Conservation (phyloP, 1,140 invertebrate genomes). For the Eueides isabella region DNA sequence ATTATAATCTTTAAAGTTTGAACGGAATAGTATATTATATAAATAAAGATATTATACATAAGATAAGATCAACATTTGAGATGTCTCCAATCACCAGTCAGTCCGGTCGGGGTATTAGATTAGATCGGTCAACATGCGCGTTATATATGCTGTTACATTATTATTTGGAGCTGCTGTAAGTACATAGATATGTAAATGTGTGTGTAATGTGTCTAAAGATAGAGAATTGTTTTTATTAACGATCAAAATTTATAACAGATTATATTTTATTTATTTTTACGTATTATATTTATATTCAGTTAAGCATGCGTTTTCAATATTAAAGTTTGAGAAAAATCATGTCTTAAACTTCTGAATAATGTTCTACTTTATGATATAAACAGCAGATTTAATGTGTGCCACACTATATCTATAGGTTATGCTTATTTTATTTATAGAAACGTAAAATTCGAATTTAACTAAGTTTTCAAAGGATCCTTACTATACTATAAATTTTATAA, state of each 20-base stretch:
- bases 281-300: too few species aligned
- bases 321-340: too few species aligned
- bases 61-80: slow-evolving; percentile 24
- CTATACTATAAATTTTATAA: too few species aligned
- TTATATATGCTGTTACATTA: slow-evolving; percentile 15
- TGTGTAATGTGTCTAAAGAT: too few species aligned
- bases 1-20: slow-evolving; percentile 4
- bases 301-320: too few species aligned
- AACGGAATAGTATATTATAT: slow-evolving; percentile 24
- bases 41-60: slow-evolving; percentile 35
- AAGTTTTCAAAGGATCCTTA: too few species aligned
- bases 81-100: slow-evolving; percentile 34
- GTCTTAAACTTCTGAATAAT: too few species aligned
- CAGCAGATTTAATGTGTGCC: too few species aligned
- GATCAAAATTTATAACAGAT: not conserved
- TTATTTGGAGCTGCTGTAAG: slow-evolving; percentile 22
- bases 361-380: too few species aligned
- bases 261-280: too few species aligned
- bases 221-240: not conserved
- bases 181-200: not conserved
- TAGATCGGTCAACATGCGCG: slow-evolving; percentile 42
- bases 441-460: not conserved
- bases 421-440: not conserved
- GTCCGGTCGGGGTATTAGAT: slow-evolving; percentile 34
- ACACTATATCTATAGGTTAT: too few species aligned